Evolutionary conservation across 2,888 invertebrate species (phyloP).

Genomic region (Leptinotarsa peninsularis): DNA sequence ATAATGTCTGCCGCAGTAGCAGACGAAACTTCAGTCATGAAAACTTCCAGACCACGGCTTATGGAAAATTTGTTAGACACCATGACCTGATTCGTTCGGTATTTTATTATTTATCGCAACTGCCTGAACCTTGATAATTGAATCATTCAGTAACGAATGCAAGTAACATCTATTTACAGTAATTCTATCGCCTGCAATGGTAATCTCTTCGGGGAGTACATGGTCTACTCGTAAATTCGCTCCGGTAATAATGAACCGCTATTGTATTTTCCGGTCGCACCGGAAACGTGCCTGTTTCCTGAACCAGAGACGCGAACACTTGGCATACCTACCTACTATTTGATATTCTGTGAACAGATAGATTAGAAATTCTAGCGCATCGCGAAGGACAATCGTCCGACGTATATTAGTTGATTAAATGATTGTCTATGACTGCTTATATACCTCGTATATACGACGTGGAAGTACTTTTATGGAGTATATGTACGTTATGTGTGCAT

Average conservation of each 20-base stretch:
- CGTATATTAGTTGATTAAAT: slow-evolving; percentile 9
- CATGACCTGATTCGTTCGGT: background rate
- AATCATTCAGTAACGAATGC: background rate
- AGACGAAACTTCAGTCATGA: background rate
- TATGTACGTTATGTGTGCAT: background rate
- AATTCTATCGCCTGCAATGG: background rate
- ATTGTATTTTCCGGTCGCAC: slow-evolving; percentile 14
- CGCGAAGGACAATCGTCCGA: slow-evolving; percentile 4
- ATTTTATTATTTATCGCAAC: background rate
- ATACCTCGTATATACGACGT: background rate
- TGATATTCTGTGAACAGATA: slow-evolving; percentile 10
- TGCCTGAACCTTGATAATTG: background rate
- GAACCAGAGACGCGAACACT: slow-evolving; percentile 2
- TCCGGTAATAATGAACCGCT: slow-evolving; percentile 19
- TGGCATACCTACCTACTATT: background rate
- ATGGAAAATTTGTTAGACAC: background rate
- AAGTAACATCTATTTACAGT: background rate
- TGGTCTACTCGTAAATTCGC: background rate
- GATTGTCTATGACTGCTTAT: slow-evolving; percentile 13
- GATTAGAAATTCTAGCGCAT: slow-evolving; percentile 4
- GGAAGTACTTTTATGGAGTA: background rate
- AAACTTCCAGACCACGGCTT: background rate
- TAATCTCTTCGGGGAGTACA: background rate
- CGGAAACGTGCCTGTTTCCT: slow-evolving; percentile 14
- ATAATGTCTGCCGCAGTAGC: background rate